A percentile compares a stretch with the other conserved stretches of the same genome.
Evolutionary conservation across 2,113 vertebrate species (phyloP).

Genomic region (Sceloporus tristichus): DNA sequence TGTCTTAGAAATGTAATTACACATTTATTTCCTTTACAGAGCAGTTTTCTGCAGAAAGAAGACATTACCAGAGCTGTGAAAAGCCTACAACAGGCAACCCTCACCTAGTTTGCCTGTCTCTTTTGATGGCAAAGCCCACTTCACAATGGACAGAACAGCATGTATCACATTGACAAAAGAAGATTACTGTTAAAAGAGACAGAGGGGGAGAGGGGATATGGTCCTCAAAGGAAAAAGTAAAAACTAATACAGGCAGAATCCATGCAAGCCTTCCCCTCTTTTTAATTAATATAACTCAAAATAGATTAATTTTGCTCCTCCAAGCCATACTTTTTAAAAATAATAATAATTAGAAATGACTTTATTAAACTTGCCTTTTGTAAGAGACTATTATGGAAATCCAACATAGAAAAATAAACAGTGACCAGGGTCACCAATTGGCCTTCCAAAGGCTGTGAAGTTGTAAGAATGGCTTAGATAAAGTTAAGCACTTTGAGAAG

Average conservation of each 20-base stretch:
- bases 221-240: conserved; percentile 13
- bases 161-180: not conserved
- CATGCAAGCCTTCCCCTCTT: not conserved
- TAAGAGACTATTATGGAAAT: not conserved
- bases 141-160: conserved; percentile 30
- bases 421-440: too few species aligned
- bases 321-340: not conserved
- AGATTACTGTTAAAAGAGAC: conserved; percentile 43
- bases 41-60: conserved; percentile 3
- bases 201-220: not conserved
- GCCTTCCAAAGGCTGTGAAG: not conserved
- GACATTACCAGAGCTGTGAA: conserved; percentile 4
- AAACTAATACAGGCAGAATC: not conserved
- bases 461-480: not conserved
- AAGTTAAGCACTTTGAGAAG: not conserved
- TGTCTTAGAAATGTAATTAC: conserved; percentile 39
- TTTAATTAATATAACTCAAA: not conserved
- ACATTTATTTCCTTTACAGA: not conserved
- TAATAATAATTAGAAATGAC: not conserved
- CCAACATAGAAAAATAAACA: too few species aligned
- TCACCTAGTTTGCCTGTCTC: conserved; percentile 18
- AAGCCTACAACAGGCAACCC: conserved; percentile 2
- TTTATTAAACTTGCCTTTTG: conserved; percentile 9
- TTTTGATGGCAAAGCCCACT: not conserved
- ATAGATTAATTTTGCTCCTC: conserved; percentile 8